phyloP scores from a whole-genome alignment of 2,888 invertebrate genomes.

The Eristalis pertinax region DNA sequence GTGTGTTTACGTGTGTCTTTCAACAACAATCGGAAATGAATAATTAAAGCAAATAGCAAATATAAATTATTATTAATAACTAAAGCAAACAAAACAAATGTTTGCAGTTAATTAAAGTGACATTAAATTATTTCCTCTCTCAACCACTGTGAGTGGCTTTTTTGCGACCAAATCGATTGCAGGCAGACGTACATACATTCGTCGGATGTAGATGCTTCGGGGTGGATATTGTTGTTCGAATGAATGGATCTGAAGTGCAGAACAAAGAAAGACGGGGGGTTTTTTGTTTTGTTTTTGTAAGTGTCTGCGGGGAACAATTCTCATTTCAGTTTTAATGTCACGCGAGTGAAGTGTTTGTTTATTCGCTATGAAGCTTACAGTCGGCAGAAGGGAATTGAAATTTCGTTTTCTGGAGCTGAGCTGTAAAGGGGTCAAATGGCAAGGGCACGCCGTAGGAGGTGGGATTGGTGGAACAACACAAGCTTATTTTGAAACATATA shows the following conservation, averaged over 20 bases:
- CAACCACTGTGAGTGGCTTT: not conserved
- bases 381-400: not conserved
- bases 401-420: too few species aligned
- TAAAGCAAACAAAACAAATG: conserved; percentile 1
- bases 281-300: not conserved
- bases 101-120: conserved; percentile 5
- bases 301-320: not conserved
- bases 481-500: too few species aligned
- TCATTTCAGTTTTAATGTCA: not conserved
- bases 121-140: not conserved
- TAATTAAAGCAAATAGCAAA: conserved; percentile 25
- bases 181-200: not conserved
- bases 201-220: not conserved
- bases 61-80: conserved; percentile 7
- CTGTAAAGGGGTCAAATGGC: too few species aligned
- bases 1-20: not conserved
- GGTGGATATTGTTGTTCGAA: not conserved
- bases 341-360: not conserved
- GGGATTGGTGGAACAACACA: too few species aligned
- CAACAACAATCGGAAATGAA: conserved; percentile 13
- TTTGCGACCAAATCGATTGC: not conserved
- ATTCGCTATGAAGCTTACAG: not conserved
- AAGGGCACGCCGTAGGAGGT: too few species aligned
- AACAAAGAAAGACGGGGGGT: not conserved
- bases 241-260: not conserved